Evolutionary conservation across 1,140 invertebrate species (phyloP), one percentile per base, ranked within the genome.

Genomic region (Scaptodrosophila lebanonensis): DNA sequence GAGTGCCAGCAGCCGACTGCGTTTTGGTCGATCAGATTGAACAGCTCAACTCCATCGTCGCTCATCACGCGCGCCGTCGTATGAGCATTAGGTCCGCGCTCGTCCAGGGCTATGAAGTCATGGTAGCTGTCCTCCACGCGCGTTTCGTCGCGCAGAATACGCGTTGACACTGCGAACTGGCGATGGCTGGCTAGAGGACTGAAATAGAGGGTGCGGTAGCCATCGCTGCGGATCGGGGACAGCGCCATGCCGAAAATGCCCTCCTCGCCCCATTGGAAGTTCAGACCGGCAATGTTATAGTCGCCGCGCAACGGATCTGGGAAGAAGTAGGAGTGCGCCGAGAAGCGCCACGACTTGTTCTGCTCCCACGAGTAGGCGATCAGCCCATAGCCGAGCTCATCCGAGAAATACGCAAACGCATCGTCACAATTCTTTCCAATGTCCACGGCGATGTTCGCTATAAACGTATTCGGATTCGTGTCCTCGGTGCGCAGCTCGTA

Each of bases 1-100:
- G 91, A 91, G 67, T 93, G 93, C 94, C 94, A 95, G 73, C 94
- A 95, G 7, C 93, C 94, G 0, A 95, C 89, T 1, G 92, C 92
- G 61, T 95, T 95, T 66, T 92, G 91, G 83, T 95, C 93, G 39
- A 95, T 91, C 33, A 95, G 87, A 85, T 91, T 94, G 79, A 91
- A 94, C 29, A 94, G 89, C 86, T 94, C 91, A 1, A 95, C 85
- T 8, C 93, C 93, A 22, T 90, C 86, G 5, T 92, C 91, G 62
- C 92, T 91, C 90, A 94, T 93, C 2, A 93, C 89, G 52, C 91
- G 90, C 0, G 93, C 71, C 0, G 94, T 94, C 0, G 91, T 91
- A 60, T 95, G 93, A 1, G 89, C 87, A 36, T 93, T 88, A 5
- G 89, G 88, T 16, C 91, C 92, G 16, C 93, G 89, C 51, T 91